Base-by-base conservation (phyloP, 2,113 vertebrate genomes). In the Bubo blakistoni region DNA sequence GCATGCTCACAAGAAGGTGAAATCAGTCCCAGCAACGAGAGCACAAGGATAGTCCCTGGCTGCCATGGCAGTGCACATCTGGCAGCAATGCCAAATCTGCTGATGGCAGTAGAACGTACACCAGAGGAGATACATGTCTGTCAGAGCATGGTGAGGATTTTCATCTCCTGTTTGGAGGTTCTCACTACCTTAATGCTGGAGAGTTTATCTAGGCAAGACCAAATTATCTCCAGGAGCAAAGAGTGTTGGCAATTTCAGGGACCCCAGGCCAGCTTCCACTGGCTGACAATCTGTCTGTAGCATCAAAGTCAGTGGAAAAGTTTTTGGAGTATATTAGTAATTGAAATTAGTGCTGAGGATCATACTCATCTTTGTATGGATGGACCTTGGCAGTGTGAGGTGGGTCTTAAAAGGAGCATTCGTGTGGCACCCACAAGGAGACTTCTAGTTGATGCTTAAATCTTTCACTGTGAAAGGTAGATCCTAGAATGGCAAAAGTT, bases 81-180 rank as follows among this genome's bases (percentile, higher is more conserved):
- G 81, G 51, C 61, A 63, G 24, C 12, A 38, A 38, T 24, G 44
- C 57, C 78, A 85, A 49, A 27, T 4, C 3, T 32, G 21, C 54
- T 59, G 38, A 74, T 7, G 47, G 38, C 92, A 82, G 47, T 0
- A 2, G 66, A 55, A 71, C 0, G 0, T n/a, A 16, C 0, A 1
- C 46, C 54, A 79, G 65, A 63, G 83, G 52, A 78, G 38, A n/a
- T 47, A n/a, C 7, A 29, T 22, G 52, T 22, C 51, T 57, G 25
- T 12, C 4, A 2, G 54, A 91, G 16, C 84, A 59, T 0, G 2
- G 40, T 29, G 29, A 94, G 32, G 55, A 38, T 7, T 30, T n/a
- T 34, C 30, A n/a, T 40, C 40, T 46, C 34, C 42, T 57, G 8
- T 32, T 38, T 47, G 36, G 30, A 83, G 25, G 10, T n/a, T 51